Evolutionary conservation across 2,888 invertebrate genomes (phyloP).

Genomic region (Drosophila subsilvestris): DNA sequence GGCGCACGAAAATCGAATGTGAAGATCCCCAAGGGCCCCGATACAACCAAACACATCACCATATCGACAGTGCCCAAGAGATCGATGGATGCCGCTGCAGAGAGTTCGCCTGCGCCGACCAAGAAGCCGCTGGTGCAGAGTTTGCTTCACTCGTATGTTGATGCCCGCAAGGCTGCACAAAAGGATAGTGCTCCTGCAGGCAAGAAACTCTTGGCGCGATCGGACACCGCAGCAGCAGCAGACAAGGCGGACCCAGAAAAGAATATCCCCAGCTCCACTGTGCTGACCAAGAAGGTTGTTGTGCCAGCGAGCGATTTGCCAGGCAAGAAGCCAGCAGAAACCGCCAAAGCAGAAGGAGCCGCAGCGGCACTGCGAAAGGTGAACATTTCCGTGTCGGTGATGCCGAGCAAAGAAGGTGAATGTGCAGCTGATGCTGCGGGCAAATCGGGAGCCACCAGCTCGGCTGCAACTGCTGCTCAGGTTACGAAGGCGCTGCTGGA

Average conservation of each 20-base stretch:
- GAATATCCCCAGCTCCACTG: slow-evolving; percentile 1
- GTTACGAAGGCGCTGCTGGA: slow-evolving; percentile 1
- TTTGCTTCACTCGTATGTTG: slow-evolving; percentile 15
- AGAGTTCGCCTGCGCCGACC: not conserved
- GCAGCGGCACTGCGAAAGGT: slow-evolving; percentile 13
- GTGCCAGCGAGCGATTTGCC: not conserved
- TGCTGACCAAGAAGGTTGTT: slow-evolving; percentile 19
- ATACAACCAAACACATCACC: slow-evolving; percentile 8
- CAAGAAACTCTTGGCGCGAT: slow-evolving; percentile 1
- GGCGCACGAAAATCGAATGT: not conserved
- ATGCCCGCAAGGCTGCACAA: slow-evolving; percentile 13
- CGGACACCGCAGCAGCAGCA: not conserved
- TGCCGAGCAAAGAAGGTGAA: slow-evolving; percentile 14
- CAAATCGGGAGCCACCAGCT: not conserved
- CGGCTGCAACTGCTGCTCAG: not conserved
- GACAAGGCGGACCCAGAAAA: not conserved
- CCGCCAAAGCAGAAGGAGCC: not conserved
- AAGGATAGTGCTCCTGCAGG: not conserved
- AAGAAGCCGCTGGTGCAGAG: slow-evolving; percentile 31
- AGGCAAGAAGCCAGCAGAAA: slow-evolving; percentile 4
- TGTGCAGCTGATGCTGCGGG: not conserved
- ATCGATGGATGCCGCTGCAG: not conserved
- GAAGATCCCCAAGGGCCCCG: not conserved
- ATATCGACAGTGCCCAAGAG: slow-evolving; percentile 15
- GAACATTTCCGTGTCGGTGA: slow-evolving; percentile 34